A percentile compares a stretch with the other conserved stretches of the same genome.
These are phyloP conservation scores for Anas platyrhynchos DNA, from an alignment of 2,113 vertebrate species.

Conservation along the genomic window DNA sequence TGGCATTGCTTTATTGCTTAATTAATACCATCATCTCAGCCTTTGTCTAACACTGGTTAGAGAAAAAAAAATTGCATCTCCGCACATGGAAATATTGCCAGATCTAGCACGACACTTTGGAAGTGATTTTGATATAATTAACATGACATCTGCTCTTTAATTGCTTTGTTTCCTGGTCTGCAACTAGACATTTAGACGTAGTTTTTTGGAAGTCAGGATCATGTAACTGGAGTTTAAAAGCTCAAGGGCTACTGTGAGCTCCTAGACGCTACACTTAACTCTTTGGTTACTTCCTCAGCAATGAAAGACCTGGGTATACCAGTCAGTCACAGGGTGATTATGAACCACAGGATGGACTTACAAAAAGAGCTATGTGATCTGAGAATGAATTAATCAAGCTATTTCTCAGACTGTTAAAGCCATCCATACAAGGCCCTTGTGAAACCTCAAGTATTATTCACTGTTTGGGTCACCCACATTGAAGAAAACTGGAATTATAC, in stretches of 20 bases:
- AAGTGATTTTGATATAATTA: not conserved
- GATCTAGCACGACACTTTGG: not conserved
- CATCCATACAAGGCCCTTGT: not conserved
- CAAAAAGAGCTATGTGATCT: not conserved
- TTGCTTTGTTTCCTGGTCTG: not conserved
- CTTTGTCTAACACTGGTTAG: not conserved
- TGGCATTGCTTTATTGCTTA: constrained; percentile 21
- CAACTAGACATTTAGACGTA: not conserved
- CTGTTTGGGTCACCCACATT: not conserved
- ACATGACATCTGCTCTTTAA: not conserved
- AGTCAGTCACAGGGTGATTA: not conserved
- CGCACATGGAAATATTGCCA: not conserved
- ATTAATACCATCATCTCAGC: constrained; percentile 36
- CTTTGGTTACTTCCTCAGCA: not conserved
- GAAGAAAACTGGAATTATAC: not conserved
- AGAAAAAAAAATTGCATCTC: not conserved
- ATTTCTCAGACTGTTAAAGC: not conserved
- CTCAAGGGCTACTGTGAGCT: not conserved
- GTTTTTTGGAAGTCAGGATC: not conserved
- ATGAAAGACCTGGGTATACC: not conserved
- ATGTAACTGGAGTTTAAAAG: not conserved
- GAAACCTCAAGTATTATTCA: not conserved
- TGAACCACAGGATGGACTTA: not conserved
- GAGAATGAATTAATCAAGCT: not conserved
- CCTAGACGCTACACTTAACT: not conserved